Evolutionary conservation across 2,888 invertebrate genomes (phyloP), one percentile per base, ranked within the genome.

Genomic region (Cotesia congregata): DNA sequence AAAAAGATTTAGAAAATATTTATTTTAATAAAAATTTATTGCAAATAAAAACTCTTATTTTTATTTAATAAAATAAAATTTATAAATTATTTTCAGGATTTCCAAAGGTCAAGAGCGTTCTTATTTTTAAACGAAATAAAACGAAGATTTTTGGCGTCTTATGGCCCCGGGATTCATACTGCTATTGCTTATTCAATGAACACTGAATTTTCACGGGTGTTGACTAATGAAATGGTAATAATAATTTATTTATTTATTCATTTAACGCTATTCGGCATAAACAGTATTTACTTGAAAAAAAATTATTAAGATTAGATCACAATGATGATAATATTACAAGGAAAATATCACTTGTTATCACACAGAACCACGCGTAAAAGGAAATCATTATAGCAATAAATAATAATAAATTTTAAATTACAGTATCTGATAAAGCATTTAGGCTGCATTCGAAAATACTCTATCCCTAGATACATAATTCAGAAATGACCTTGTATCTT

Each of bases 151-250:
- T 93, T 94, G 83, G 92, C 94, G 62, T 92, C 94, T 20, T 98
- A 97, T 91, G 97, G 96, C 0, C 91, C 93, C 9, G 92, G 93
- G 82, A 95, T 94, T 9, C 94, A 94, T 79, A 96, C 95, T 40
- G 98, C 98, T 50, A 93, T 98, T 80, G 96, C 98, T 0, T 98
- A 97, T 91, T 96, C 97, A 0, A 97, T 98, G 97, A 98, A 98
- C 88, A 94, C 96, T 74, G 98, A 98, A 88, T 98, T 98, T 91
- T 94, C 96, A 0, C 91, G 94, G 83, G 92, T 96, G 39, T 90
- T 98, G 81, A 94, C 95, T 0, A 94, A 94, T 83, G 97, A 97
- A 92, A 98, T 98, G 97, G 93, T 93, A 87, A 30, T 30, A 30
- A 30, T 3, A 30, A 3, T 30, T 30, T 30, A 30, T 3, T 30